Evolutionary conservation across 2,888 invertebrate genomes (phyloP).

Genomic region (Phorcus lineatus): DNA sequence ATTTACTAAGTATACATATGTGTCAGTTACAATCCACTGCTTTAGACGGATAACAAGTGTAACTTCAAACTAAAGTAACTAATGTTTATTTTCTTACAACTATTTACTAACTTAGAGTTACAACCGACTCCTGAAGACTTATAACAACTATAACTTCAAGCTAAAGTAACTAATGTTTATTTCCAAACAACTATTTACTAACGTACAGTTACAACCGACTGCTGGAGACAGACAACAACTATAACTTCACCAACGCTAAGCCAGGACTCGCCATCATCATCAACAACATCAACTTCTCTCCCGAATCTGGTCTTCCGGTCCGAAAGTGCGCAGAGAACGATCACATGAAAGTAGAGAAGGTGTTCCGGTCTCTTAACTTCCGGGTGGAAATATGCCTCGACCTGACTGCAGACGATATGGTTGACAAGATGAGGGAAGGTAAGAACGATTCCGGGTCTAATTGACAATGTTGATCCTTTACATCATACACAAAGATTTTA

Average conservation of each 20-base stretch:
- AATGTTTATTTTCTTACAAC: too few species aligned
- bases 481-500: too few species aligned
- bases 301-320: background rate
- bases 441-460: background rate
- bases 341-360: constrained; percentile 26
- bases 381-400: constrained; percentile 34
- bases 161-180: too few species aligned
- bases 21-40: too few species aligned
- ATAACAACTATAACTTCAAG: constrained; percentile 38
- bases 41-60: too few species aligned
- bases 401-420: constrained; percentile 33
- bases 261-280: constrained; percentile 45
- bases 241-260: constrained; percentile 35
- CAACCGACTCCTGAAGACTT: too few species aligned
- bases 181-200: too few species aligned
- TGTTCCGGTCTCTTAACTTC: constrained; percentile 35
- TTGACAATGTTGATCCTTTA: too few species aligned
- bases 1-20: too few species aligned
- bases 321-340: constrained; percentile 30
- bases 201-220: background rate
- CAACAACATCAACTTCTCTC: constrained; percentile 40
- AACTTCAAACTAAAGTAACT: too few species aligned
- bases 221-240: constrained; percentile 24
- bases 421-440: constrained; percentile 37
- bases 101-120: too few species aligned